Base-by-base conservation (phyloP, 2,888 invertebrate genomes). In the Amphimallon solstitiale region DNA sequence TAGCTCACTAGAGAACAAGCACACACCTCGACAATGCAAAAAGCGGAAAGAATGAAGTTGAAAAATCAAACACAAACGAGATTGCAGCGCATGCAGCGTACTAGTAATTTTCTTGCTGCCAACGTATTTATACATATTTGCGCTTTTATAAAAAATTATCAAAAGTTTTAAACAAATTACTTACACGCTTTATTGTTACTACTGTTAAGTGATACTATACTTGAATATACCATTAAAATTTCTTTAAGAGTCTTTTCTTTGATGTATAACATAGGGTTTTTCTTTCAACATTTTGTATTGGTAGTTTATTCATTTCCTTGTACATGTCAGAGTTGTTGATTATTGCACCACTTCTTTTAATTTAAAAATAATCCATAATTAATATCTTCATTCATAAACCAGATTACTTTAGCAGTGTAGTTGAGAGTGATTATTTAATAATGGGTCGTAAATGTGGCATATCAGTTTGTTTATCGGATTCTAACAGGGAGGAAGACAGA, bases 1-100 rank as follows among this genome's bases (percentile, higher is more conserved):
- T 95, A 95, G 95, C 95, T 95, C 90, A 75, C 78, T 70, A 83
- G 91, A 93, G 93, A 90, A 93, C 93, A 93, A 93, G 92, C 93
- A 93, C 92, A 87, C 84, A 79, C 85, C 83, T 43, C 23, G 82
- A 84, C 84, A 84, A 81, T 80, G 84, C 81, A 77, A 76, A 79
- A 78, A 81, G 80, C 82, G 84, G 85, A 87, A 85, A 87, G 86
- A 86, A 49, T 35, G 17, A 37, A 19, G 9, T 1, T 35, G 12
- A 12, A 51, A 9, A 12, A 5, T 5, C 49, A 9, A 45, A 45
- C 43, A 38, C 9, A 5, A 29, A 29, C 2, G 7, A 3, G 19
- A 9, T 14, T 14, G 45, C 6, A 7, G 3, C 7, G 19, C 17
- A 19, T 17, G 17, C 9, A 1, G 10, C n/a, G 9, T 43, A 7